Evolutionary conservation across 1,140 invertebrate genomes (phyloP).

Genomic region (Oryzaephilus surinamensis): DNA sequence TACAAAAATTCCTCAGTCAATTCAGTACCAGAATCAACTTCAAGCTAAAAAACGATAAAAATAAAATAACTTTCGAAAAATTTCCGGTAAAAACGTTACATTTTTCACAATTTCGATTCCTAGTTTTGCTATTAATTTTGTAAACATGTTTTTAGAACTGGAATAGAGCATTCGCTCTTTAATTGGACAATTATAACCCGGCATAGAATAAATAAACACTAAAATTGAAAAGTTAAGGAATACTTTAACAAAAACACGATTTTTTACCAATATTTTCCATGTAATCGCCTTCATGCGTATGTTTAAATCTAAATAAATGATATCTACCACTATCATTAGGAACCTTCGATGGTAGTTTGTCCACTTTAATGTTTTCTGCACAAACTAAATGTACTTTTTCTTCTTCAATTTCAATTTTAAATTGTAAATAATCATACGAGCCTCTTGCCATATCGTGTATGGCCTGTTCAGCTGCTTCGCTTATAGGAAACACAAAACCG

Average conservation of each 20-base stretch:
- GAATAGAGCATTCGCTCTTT: conserved; percentile 98
- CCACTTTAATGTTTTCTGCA: conserved; percentile 45
- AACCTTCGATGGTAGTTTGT: conserved; percentile 61
- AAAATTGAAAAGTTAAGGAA: too few relatives aligned
- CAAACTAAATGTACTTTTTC: conserved; percentile 68
- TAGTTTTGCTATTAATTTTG: conserved; percentile 67
- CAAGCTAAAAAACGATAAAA: conserved; percentile 57
- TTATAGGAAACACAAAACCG: conserved; percentile 88
- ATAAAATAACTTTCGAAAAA: background rate
- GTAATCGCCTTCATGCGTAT: conserved; percentile 86
- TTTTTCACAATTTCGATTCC: conserved; percentile 71
- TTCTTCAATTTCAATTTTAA: conserved; percentile 66
- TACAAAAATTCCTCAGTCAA: conserved; percentile 80
- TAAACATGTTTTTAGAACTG: conserved; percentile 83
- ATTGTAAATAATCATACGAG: conserved; percentile 63
- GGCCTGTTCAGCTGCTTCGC: conserved; percentile 64
- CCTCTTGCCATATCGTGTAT: conserved; percentile 55
- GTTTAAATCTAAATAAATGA: conserved; percentile 84
- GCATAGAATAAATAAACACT: conserved; percentile 97
- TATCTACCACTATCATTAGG: conserved; percentile 80
- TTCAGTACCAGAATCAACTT: conserved; percentile 83
- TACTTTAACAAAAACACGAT: too few relatives aligned
- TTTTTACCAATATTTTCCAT: conserved; percentile 69
- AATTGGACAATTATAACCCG: conserved; percentile 84
- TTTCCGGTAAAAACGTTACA: conserved; percentile 43